A percentile compares a stretch with the other conserved stretches of the same genome.
These are phyloP conservation scores for Zoanthus sociatus DNA, from an alignment of 92 coral and sea anemone genomes.

Conservation along the genomic window DNA sequence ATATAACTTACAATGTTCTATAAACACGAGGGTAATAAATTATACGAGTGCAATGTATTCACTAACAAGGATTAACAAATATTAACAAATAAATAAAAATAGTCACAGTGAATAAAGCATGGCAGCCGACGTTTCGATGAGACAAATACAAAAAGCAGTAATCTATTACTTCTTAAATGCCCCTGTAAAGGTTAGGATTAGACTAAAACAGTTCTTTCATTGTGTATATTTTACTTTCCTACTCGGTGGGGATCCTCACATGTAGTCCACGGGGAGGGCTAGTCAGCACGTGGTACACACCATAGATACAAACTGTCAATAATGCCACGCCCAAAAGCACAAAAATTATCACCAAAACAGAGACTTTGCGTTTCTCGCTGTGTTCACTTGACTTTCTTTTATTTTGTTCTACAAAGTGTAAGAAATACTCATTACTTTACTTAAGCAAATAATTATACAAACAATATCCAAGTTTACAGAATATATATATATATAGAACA, in stretches of 20 bases:
- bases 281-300: not conserved
- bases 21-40: too few relatives aligned
- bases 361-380: not conserved
- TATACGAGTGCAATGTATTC: too few relatives aligned
- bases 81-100: too few relatives aligned
- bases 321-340: slow-evolving; percentile 22
- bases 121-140: too few relatives aligned
- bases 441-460: not conserved
- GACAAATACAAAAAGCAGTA: too few relatives aligned
- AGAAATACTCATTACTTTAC: not conserved
- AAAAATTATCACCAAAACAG: not conserved
- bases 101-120: too few relatives aligned
- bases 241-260: slow-evolving; percentile 17
- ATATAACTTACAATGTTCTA: too few relatives aligned
- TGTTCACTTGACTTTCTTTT: not conserved
- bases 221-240: not conserved
- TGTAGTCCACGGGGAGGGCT: slow-evolving; percentile 19
- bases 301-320: not conserved
- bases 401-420: not conserved
- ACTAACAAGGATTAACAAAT: too few relatives aligned
- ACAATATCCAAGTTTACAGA: not conserved
- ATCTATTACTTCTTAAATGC: too few relatives aligned
- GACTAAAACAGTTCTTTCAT: too few relatives aligned
- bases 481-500: too few relatives aligned
- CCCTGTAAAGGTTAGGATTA: too few relatives aligned